Evolutionary conservation across 2,888 invertebrate genomes (phyloP).

Genomic region (Pseudococcus longispinus): DNA sequence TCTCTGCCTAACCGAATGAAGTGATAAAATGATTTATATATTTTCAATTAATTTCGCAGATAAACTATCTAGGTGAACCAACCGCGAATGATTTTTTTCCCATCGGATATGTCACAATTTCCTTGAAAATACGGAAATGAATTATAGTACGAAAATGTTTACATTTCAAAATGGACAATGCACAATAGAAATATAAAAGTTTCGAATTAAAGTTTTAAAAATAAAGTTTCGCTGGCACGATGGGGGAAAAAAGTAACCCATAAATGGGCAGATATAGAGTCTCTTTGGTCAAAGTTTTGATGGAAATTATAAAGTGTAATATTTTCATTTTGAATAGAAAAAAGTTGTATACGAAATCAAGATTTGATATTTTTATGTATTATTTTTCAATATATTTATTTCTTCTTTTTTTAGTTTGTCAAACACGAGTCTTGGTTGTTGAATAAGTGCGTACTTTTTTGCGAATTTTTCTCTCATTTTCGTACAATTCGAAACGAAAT

Average conservation of each 20-base stretch:
- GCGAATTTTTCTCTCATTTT: background rate
- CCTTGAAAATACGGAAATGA: conserved; percentile 8
- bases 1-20: background rate
- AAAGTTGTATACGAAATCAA: conserved; percentile 3
- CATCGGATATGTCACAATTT: background rate
- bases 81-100: background rate
- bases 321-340: conserved; percentile 38
- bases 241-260: background rate
- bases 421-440: background rate
- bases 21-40: background rate
- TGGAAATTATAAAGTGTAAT: conserved; percentile 19
- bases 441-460: background rate
- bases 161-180: conserved; percentile 5
- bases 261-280: background rate
- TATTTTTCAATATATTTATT: background rate
- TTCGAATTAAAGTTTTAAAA: conserved; percentile 37
- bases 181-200: conserved; percentile 10
- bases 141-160: background rate
- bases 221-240: background rate
- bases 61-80: background rate
- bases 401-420: background rate
- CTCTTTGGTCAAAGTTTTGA: conserved; percentile 13
- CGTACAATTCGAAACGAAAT: background rate
- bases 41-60: background rate
- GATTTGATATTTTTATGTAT: background rate